These are phyloP conservation scores for Heliconius charithonia DNA, from an alignment of 2,888 invertebrate genomes.

Conservation along the genomic window DNA sequence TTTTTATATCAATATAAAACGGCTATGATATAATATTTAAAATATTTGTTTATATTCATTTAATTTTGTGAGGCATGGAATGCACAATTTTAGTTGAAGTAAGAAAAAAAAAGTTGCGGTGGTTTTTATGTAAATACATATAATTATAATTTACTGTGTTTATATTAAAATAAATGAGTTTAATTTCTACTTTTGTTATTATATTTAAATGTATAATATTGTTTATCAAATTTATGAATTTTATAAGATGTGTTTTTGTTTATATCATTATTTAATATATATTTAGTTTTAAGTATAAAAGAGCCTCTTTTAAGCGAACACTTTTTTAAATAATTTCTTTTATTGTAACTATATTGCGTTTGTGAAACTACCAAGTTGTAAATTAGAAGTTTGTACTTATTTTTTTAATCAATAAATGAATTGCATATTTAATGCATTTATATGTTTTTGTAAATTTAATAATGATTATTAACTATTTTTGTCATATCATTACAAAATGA, in stretches of 20 bases:
- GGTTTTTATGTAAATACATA: background rate
- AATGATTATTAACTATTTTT: too few relatives aligned
- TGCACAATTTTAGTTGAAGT: background rate
- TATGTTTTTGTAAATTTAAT: too few relatives aligned
- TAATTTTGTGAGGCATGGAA: background rate
- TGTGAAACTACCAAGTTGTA: conserved; percentile 7
- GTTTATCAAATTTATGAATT: background rate
- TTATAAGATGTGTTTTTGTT: too few relatives aligned
- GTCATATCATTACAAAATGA: too few relatives aligned
- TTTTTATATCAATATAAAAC: background rate
- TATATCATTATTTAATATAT: conserved; percentile 25
- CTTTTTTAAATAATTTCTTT: background rate
- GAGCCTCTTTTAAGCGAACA: background rate
- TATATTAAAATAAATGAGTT: background rate
- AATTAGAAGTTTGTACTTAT: conserved; percentile 25
- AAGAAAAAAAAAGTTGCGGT: background rate
- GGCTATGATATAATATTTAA: conserved; percentile 6
- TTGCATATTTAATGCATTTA: too few relatives aligned
- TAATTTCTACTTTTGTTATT: conserved; percentile 17
- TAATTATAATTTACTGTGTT: background rate
- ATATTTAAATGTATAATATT: conserved; percentile 10
- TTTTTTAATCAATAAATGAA: background rate
- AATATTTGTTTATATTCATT: background rate
- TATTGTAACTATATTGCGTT: background rate
- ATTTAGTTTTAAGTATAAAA: conserved; percentile 19